phyloP scores from a whole-genome alignment of 92 coral and sea anemone genomes.

The Nematostella vectensis region DNA sequence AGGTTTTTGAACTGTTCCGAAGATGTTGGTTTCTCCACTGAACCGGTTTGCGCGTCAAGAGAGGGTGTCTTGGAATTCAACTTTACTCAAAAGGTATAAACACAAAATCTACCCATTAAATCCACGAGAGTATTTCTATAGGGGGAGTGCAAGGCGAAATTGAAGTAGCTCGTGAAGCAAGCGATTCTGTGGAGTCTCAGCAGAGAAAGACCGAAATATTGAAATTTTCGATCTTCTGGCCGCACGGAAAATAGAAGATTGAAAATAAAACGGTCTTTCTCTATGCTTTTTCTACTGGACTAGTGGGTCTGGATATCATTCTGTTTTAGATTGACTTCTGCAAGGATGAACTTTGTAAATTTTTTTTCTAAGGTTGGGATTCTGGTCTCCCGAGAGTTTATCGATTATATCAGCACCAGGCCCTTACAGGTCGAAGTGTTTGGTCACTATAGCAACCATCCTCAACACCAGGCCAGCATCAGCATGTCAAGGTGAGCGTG shows the following conservation, averaged over 20 bases:
- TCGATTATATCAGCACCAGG: constrained; percentile 74
- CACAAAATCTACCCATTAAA: too few species aligned
- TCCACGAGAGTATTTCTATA: too few species aligned
- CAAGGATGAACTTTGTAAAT: too few species aligned
- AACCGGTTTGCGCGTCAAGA: constrained; percentile 48
- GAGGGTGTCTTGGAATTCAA: constrained; percentile 38
- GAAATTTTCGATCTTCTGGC: neutral
- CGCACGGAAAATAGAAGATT: neutral
- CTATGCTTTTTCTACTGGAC: too few species aligned
- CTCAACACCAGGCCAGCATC: constrained; percentile 48
- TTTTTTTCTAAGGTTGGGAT: constrained; percentile 96
- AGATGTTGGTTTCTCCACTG: constrained; percentile 84
- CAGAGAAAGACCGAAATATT: too few species aligned
- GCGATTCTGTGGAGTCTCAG: too few species aligned
- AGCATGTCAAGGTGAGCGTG: constrained; percentile 38
- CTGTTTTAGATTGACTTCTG: too few species aligned
- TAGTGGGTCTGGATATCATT: too few species aligned
- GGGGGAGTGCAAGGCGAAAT: too few species aligned
- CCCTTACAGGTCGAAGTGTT: constrained; percentile 92
- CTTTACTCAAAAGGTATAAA: constrained; percentile 71
- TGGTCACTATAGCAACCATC: constrained; percentile 87
- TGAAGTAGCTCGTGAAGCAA: too few species aligned
- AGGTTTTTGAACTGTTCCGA: constrained; percentile 71
- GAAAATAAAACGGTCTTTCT: neutral
- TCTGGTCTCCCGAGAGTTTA: constrained; percentile 60